A percentile compares a stretch with the other conserved stretches of the same genome.
Conservation (phyloP, 2,113 vertebrate species). For the Corythornis vintsioides region DNA sequence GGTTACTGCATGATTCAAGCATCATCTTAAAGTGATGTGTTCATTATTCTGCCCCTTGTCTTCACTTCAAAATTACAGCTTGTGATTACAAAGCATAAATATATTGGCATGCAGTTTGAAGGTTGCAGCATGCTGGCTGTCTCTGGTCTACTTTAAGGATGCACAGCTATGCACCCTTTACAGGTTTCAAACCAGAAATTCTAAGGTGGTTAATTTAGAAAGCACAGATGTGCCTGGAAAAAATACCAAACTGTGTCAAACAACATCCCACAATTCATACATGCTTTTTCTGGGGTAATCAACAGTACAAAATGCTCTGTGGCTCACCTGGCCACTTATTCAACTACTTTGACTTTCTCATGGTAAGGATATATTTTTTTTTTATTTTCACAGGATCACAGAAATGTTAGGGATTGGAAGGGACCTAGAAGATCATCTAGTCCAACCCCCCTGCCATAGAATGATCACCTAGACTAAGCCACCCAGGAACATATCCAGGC, state of each 20-base stretch:
- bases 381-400: not conserved
- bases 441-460: too few relatives aligned
- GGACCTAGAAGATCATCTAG: too few relatives aligned
- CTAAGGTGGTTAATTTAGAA: not conserved
- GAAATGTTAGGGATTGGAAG: too few relatives aligned
- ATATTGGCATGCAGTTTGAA: not conserved
- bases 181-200: not conserved
- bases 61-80: not conserved
- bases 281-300: not conserved
- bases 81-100: not conserved
- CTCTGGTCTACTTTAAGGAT: not conserved
- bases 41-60: not conserved
- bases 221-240: not conserved
- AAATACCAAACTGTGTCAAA: not conserved
- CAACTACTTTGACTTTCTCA: not conserved
- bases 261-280: not conserved
- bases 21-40: not conserved
- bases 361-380: not conserved
- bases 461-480: too few relatives aligned
- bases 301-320: not conserved
- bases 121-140: not conserved
- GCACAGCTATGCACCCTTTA: not conserved
- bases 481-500: too few relatives aligned
- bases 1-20: not conserved
- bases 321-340: not conserved